These are phyloP conservation scores for Nyctibius bracteatus DNA, from an alignment of 2,113 vertebrate genomes.

Conservation along the genomic window DNA sequence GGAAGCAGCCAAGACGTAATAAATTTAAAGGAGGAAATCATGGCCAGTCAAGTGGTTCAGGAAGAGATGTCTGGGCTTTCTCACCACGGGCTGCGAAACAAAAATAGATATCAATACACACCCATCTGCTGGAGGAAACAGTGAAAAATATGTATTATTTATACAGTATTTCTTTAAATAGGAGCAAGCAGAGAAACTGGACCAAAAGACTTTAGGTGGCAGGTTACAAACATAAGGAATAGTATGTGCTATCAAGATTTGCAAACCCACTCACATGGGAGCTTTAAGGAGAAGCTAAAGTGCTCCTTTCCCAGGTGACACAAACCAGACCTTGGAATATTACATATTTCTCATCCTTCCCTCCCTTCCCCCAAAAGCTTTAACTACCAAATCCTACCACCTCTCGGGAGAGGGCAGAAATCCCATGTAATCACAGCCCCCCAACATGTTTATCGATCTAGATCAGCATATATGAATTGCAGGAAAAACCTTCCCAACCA, in stretches of 20 bases:
- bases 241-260: background rate
- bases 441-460: background rate
- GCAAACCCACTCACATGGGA: background rate
- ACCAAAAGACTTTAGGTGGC: background rate
- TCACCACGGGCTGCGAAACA: slow-evolving; percentile 1
- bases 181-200: background rate
- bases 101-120: slow-evolving; percentile 32
- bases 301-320: background rate
- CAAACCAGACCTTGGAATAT: background rate
- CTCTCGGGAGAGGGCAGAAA: background rate
- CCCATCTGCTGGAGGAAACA: slow-evolving; percentile 22
- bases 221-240: background rate
- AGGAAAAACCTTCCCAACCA: background rate
- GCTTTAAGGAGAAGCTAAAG: background rate
- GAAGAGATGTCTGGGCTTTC: slow-evolving; percentile 31
- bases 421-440: background rate
- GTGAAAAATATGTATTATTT: slow-evolving; percentile 18
- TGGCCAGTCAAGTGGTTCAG: slow-evolving; percentile 19
- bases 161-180: slow-evolving; percentile 2
- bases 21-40: slow-evolving; percentile 30
- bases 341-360: background rate
- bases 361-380: background rate
- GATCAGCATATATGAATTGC: background rate
- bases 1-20: slow-evolving; percentile 17
- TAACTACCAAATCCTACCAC: background rate